phyloP scores from a whole-genome alignment of 2,888 invertebrate species.

The Neria commutata region DNA sequence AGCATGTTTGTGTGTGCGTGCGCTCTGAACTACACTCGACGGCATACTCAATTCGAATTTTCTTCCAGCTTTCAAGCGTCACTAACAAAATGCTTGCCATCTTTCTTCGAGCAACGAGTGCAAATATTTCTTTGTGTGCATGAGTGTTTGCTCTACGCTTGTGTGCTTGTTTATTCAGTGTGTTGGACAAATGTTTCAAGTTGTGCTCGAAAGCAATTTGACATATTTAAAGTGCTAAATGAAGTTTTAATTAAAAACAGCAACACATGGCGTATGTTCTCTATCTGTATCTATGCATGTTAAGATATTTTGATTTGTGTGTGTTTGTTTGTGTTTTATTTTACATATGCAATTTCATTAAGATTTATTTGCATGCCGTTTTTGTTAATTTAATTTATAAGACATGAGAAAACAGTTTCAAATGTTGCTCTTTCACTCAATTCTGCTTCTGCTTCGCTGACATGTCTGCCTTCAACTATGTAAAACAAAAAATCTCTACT shows the following conservation, averaged over 20 bases:
- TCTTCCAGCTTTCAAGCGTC: not conserved
- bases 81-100: constrained; percentile 17
- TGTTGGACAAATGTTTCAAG: not conserved
- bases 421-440: too few relatives aligned
- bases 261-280: not conserved
- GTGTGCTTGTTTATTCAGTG: not conserved
- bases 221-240: not conserved
- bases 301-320: too few relatives aligned
- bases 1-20: not conserved
- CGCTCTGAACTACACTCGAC: not conserved
- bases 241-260: not conserved
- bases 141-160: not conserved
- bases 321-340: too few relatives aligned
- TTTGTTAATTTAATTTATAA: constrained; percentile 10
- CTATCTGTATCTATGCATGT: too few relatives aligned
- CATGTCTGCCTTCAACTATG: too few relatives aligned
- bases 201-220: not conserved
- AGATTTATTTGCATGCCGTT: constrained; percentile 14
- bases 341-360: too few relatives aligned
- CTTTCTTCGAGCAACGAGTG: not conserved
- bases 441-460: too few relatives aligned
- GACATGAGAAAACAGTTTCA: constrained; percentile 29
- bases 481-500: too few relatives aligned
- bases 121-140: not conserved
- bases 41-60: not conserved